A percentile compares a stretch with the other conserved stretches of the same genome.
Evolutionary conservation across 2,888 invertebrate genomes (phyloP).

Genomic region (Hyposoter dolosus): DNA sequence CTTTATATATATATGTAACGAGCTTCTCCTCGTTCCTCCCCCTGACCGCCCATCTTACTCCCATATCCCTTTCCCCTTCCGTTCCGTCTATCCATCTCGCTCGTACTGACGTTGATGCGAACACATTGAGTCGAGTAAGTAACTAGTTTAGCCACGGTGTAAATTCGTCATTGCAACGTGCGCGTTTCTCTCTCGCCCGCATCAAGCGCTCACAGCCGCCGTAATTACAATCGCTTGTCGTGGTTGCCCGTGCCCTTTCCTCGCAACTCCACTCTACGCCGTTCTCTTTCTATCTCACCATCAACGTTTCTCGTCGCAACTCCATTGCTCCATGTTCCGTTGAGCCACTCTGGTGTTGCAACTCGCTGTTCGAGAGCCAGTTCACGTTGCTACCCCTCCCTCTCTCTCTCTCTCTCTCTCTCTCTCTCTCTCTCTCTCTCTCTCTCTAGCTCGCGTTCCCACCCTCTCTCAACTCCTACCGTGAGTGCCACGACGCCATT

Average conservation of each 20-base stretch:
- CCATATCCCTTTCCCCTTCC: too few relatives aligned
- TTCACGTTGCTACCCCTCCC: conserved; percentile 17
- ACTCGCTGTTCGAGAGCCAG: conserved; percentile 38
- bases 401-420: background rate
- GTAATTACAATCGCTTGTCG: conserved; percentile 76
- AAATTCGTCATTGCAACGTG: conserved; percentile 70
- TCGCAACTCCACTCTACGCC: conserved; percentile 47
- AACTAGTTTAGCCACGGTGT: conserved; percentile 72
- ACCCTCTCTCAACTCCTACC: conserved; percentile 9
- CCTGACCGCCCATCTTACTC: too few relatives aligned
- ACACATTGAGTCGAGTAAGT: conserved; percentile 70
- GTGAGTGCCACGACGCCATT: conserved; percentile 41
- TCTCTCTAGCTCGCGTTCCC: background rate
- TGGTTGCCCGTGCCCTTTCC: conserved; percentile 66
- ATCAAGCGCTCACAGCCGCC: conserved; percentile 55
- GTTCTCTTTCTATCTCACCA: conserved; percentile 36
- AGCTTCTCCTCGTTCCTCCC: background rate
- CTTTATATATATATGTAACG: background rate
- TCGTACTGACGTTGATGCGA: conserved; percentile 64
- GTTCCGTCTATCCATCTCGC: conserved; percentile 20
- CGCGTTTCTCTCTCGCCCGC: conserved; percentile 65
- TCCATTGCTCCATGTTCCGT: conserved; percentile 33
- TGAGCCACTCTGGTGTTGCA: conserved; percentile 34
- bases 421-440: background rate
- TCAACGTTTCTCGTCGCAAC: conserved; percentile 20